These are phyloP conservation scores for Eufriesea mexicana DNA, from an alignment of 1,140 invertebrate genomes.

Conservation along the genomic window DNA sequence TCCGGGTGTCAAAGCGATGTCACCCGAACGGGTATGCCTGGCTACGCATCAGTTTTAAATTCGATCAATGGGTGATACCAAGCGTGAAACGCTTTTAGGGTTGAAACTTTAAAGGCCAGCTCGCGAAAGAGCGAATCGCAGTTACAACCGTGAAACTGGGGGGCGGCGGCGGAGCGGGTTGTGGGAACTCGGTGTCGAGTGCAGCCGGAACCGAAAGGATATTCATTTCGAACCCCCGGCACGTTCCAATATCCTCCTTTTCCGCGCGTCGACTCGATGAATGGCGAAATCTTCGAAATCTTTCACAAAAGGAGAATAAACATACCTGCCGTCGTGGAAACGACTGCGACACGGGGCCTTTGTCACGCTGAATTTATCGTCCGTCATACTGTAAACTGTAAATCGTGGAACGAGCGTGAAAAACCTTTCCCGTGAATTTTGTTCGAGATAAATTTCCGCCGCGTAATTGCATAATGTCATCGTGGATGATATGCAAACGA, in stretches of 20 bases:
- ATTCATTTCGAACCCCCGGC: slow-evolving; percentile 64
- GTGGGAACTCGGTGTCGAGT: slow-evolving; percentile 70
- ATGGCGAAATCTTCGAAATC: neutral
- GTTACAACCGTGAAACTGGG: slow-evolving; percentile 76
- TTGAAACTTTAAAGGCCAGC: slow-evolving; percentile 79
- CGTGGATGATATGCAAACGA: neutral
- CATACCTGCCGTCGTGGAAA: slow-evolving; percentile 23
- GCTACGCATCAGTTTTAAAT: slow-evolving; percentile 79
- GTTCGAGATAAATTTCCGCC: neutral
- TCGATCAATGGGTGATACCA: slow-evolving; percentile 82
- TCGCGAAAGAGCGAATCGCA: slow-evolving; percentile 71
- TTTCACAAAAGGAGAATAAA: neutral
- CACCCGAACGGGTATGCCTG: slow-evolving; percentile 68
- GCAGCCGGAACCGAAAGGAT: slow-evolving; percentile 64
- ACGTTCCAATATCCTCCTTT: slow-evolving; percentile 31
- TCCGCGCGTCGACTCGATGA: neutral
- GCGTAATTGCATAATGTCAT: slow-evolving; percentile 13
- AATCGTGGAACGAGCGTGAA: neutral
- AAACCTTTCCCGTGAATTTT: neutral
- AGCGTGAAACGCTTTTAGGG: slow-evolving; percentile 83
- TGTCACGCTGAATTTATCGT: neutral
- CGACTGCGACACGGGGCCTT: neutral
- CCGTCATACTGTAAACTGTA: neutral
- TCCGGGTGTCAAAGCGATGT: slow-evolving; percentile 82
- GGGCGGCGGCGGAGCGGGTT: slow-evolving; percentile 51